Evolutionary conservation across 2,888 invertebrate species (phyloP).

Genomic region (Pharmacophagus antenor): DNA sequence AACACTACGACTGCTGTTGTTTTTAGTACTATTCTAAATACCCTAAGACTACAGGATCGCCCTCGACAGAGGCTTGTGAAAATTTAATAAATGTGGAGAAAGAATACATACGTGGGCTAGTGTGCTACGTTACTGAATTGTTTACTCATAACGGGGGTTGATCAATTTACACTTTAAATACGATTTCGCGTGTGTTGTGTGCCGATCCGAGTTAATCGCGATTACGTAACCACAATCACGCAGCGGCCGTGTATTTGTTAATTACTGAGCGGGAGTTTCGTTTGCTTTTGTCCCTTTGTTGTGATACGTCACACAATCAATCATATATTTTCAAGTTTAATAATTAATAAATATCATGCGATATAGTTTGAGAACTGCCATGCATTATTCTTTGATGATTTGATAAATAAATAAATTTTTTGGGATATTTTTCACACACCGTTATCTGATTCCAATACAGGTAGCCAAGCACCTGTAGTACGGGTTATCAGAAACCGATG

Average conservation of each 20-base stretch:
- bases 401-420: too few relatives aligned
- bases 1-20: too few relatives aligned
- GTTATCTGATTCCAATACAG: too few relatives aligned
- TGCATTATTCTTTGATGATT: too few relatives aligned
- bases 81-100: not conserved
- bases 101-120: not conserved
- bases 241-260: slow-evolving; percentile 22
- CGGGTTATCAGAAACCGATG: too few relatives aligned
- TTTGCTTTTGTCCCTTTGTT: not conserved
- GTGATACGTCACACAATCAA: not conserved
- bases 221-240: slow-evolving; percentile 27
- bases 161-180: slow-evolving; percentile 31
- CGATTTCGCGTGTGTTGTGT: slow-evolving; percentile 31
- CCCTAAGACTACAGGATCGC: too few relatives aligned
- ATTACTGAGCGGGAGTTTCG: not conserved
- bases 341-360: not conserved
- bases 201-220: slow-evolving; percentile 29
- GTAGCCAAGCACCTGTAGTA: too few relatives aligned
- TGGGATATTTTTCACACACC: too few relatives aligned
- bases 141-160: slow-evolving; percentile 25
- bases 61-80: too few relatives aligned
- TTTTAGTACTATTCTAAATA: too few relatives aligned
- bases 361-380: too few relatives aligned
- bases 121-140: not conserved
- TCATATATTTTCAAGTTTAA: not conserved